These are phyloP conservation scores for Papilio gigon DNA, from an alignment of 2,888 invertebrate genomes.

Conservation along the genomic window DNA sequence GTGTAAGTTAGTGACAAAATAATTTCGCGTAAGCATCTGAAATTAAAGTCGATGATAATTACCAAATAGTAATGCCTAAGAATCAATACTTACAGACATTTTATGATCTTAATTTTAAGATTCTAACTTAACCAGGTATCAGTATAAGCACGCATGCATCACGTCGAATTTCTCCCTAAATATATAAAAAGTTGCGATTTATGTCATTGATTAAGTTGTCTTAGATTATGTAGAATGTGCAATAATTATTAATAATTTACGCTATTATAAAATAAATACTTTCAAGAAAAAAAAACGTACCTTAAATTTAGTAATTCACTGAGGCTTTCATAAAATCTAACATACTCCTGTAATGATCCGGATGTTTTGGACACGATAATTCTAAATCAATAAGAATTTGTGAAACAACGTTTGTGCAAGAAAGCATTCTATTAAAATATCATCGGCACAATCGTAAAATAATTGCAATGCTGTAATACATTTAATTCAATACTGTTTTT, in stretches of 20 bases:
- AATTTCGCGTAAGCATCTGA: background rate
- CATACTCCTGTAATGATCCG: too few relatives aligned
- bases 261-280: background rate
- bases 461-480: too few relatives aligned
- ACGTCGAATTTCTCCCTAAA: background rate
- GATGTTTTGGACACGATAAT: too few relatives aligned
- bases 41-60: slow-evolving; percentile 22
- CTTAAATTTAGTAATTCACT: too few relatives aligned
- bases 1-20: background rate
- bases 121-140: background rate
- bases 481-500: background rate
- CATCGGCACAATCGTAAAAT: too few relatives aligned
- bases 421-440: too few relatives aligned
- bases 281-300: background rate
- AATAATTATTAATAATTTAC: slow-evolving; percentile 9
- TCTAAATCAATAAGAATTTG: too few relatives aligned
- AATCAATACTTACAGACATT: slow-evolving; percentile 4
- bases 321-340: too few relatives aligned
- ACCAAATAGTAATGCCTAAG: slow-evolving; percentile 38
- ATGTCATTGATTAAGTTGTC: background rate
- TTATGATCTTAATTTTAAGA: slow-evolving; percentile 8
- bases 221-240: slow-evolving; percentile 7
- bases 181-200: background rate
- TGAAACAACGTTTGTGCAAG: too few relatives aligned
- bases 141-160: background rate